Base-by-base conservation (phyloP, 1,140 invertebrate species). In the Caenorhabditis briggsae region DNA sequence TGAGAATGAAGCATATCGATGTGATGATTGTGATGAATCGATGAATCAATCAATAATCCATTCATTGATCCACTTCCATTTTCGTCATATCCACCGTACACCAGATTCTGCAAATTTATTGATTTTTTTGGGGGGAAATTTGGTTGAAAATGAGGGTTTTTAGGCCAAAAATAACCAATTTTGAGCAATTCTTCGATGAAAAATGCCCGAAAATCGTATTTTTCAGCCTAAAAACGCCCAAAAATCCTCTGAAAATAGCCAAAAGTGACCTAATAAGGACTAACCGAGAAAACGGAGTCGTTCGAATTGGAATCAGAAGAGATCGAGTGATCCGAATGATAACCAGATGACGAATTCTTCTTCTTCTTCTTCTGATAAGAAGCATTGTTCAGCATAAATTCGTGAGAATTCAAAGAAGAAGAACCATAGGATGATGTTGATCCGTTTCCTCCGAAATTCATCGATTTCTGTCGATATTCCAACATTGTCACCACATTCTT, bases 401-500 rank as follows among this genome's bases (percentile, higher is more conserved):
- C 33, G 33, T 33, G 33, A 33, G 33, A 33, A 33, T 53, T 53
- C 50, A 18, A 59, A 20, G 58, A 59, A 16, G 58, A 59, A 14
- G 61, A 65, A 8, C 23, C 8, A 48, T 46, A 50, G 20, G 43
- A 50, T 23, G 70, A 78, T 12, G 70, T 43, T 8, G 64, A 70
- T 70, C 14, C 64, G 20, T 8, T 8, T n/a, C 6, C n/a, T 1
- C 20, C 23, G 23, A 25, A 25, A 7, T n/a, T 14, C 16, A 14
- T n/a, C 8, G n/a, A 11, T 14, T 46, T 46, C 20, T 78, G 50
- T 25, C 70, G 70, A n/a, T 78, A 78, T 7, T 6, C 41, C 46
- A 78, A 14, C 14, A 12, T 50, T 6, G 70, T 78, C 46, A 78
- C 70, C 70, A 78, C 70, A 23, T 78, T 78, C 46, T 78, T 78